A percentile compares a stretch with the other conserved stretches of the same genome.
phyloP scores from a whole-genome alignment of 2,888 invertebrate genomes.

The Thalpophila matura region DNA sequence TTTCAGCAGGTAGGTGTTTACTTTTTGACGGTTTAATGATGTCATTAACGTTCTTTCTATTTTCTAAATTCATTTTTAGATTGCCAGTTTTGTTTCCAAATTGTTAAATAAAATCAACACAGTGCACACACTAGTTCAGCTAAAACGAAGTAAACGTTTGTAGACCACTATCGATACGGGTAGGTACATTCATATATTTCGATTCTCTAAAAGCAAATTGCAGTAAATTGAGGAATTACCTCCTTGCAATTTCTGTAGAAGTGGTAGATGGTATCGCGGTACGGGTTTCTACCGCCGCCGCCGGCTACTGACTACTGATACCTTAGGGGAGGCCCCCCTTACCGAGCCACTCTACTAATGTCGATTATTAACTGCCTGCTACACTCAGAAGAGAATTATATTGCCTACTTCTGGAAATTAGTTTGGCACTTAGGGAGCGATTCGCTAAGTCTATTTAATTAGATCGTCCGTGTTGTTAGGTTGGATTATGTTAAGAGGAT shows the following conservation, averaged over 20 bases:
- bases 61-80: neutral
- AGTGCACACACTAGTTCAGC: neutral
- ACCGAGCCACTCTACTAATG: conserved; percentile 61
- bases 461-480: conserved; percentile 42
- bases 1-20: conserved; percentile 44
- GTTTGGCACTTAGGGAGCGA: conserved; percentile 55
- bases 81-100: conserved; percentile 4
- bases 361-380: conserved; percentile 64
- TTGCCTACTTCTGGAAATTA: conserved; percentile 62
- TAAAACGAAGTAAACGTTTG: conserved; percentile 17
- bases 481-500: conserved; percentile 36
- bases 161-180: conserved; percentile 17
- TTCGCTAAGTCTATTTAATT: conserved; percentile 56
- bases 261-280: conserved; percentile 70
- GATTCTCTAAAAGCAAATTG: conserved; percentile 75
- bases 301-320: conserved; percentile 46
- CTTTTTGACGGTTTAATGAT: conserved; percentile 41
- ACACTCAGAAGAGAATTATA: conserved; percentile 60
- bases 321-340: conserved; percentile 55
- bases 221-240: conserved; percentile 75
- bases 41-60: conserved; percentile 24
- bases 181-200: conserved; percentile 58
- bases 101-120: conserved; percentile 7
- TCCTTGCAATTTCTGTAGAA: conserved; percentile 72
- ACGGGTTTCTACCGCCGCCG: conserved; percentile 22